These are phyloP conservation scores for Furnarius figulus DNA, from an alignment of 2,113 vertebrate species.

Conservation along the genomic window DNA sequence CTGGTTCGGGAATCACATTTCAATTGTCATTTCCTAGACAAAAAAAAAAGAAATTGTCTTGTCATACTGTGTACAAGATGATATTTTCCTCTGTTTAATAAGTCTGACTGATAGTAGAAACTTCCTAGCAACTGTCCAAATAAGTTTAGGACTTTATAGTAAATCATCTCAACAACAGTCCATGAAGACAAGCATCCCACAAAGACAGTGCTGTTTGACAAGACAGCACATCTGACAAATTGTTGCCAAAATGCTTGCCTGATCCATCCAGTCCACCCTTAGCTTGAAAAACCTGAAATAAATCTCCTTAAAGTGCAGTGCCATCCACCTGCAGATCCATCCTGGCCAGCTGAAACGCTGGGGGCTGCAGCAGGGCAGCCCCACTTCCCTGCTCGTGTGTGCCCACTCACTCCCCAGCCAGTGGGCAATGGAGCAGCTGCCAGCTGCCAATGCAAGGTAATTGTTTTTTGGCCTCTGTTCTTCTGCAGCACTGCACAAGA, in stretches of 20 bases:
- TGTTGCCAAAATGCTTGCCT: background rate
- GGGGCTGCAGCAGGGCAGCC: background rate
- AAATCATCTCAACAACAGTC: background rate
- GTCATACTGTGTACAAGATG: background rate
- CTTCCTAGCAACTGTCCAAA: background rate
- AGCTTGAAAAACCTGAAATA: background rate
- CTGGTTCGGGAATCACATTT: background rate
- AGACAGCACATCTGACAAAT: background rate
- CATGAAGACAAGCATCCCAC: background rate
- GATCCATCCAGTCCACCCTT: background rate
- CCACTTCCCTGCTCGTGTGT: rapidly evolving
- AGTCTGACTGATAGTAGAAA: background rate
- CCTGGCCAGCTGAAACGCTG: background rate
- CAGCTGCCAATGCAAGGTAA: background rate
- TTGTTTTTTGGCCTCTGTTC: rapidly evolving
- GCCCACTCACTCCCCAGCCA: background rate
- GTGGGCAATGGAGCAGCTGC: background rate
- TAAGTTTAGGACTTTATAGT: background rate
- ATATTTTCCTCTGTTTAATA: background rate
- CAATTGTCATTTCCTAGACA: background rate
- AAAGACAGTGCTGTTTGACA: background rate
- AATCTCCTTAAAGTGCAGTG: background rate
- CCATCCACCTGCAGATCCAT: background rate
- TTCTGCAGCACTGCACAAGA: background rate
- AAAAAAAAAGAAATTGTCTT: background rate